Percentiles rank a stretch among this genome's conserved stretches.
These are phyloP conservation scores for Ageneiosus marmoratus DNA, from an alignment of 2,113 vertebrate genomes.

Conservation along the genomic window DNA sequence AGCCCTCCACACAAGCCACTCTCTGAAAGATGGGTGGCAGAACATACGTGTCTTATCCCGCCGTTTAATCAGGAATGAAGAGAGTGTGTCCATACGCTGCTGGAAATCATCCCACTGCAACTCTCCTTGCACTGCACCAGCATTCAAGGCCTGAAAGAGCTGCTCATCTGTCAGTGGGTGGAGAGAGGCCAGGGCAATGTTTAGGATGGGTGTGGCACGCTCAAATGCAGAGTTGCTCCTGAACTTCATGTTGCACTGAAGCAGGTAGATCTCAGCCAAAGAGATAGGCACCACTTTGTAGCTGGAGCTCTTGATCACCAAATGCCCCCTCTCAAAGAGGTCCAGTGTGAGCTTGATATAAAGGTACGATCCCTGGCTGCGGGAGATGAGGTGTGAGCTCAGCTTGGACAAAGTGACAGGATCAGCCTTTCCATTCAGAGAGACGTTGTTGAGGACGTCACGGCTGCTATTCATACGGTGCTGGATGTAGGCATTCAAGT, in stretches of 20 bases:
- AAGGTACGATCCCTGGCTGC: constrained; percentile 94
- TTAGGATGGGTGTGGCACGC: constrained; percentile 86
- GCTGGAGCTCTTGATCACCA: constrained; percentile 96
- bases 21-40: constrained; percentile 96
- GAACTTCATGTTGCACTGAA: constrained; percentile 99
- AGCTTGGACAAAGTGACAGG: constrained; percentile 84
- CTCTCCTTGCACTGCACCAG: constrained; percentile 79
- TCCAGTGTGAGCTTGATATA: constrained; percentile 96
- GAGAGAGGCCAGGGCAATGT: constrained; percentile 89
- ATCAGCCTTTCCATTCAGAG: constrained; percentile 91
- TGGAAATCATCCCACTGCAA: constrained; percentile 93
- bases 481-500: constrained; percentile 92
- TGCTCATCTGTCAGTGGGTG: constrained; percentile 98
- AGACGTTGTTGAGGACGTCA: constrained; percentile 93
- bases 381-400: constrained; percentile 90
- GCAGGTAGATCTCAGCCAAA: constrained; percentile 90
- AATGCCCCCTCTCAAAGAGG: constrained; percentile 91
- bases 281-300: constrained; percentile 98
- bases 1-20: constrained; percentile 96
- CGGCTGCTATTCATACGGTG: constrained; percentile 86
- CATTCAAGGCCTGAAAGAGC: constrained; percentile 92
- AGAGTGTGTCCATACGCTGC: constrained; percentile 91
- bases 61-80: constrained; percentile 88
- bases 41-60: constrained; percentile 98
- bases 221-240: constrained; percentile 92